Evolutionary conservation across 2,888 invertebrate genomes (phyloP), one percentile per base, ranked within the genome.

Genomic region (Omphaloscelis lunosa): DNA sequence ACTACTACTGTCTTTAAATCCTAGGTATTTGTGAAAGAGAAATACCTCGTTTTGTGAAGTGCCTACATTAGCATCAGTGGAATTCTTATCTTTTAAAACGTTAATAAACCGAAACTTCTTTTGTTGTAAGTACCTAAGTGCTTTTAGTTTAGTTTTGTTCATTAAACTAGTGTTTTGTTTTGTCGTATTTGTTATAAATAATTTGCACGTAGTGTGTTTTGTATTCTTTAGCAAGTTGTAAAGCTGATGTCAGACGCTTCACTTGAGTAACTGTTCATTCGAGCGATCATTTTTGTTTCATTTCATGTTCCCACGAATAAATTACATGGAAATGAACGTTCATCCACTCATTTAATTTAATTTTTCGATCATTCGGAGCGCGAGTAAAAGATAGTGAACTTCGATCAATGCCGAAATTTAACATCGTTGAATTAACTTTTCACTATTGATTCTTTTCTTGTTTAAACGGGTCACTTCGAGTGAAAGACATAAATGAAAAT

Each of bases 31-130:
- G 45, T 65, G 29, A 59, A 59, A 73, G 34, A 68, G 29, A 59
- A 59, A 73, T 27, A 68, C 15, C 29, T 71, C 41, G 67, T 68
- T 62, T 77, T 61, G 51, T 74, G 12, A 71, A 68, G 58, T 82
- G 71, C 79, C 41, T 77, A 17, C 58, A 85, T 83, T 84, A 82
- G 65, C 73, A 73, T 84, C 34, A 27, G n/a, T 74, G 66, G 59
- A 80, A 74, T 45, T 56, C 39, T 80, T 66, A 56, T 80, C 56
- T 66, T 73, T 79, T 66, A 53, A 65, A 73, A 72, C 45, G 68
- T 65, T 72, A 69, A 72, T 83, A 58, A 45, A 39, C 29, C 23
- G 39, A 59, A 72, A 67, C n/a, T 39, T 39, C 29, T 56, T 69
- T 27, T 62, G 53, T 65, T 59, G 11, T 56, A 58, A 59, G 45